These are phyloP conservation scores for Melanotaenia pygmaea DNA, from an alignment of 2,797 vertebrate genomes.

Conservation along the genomic window DNA sequence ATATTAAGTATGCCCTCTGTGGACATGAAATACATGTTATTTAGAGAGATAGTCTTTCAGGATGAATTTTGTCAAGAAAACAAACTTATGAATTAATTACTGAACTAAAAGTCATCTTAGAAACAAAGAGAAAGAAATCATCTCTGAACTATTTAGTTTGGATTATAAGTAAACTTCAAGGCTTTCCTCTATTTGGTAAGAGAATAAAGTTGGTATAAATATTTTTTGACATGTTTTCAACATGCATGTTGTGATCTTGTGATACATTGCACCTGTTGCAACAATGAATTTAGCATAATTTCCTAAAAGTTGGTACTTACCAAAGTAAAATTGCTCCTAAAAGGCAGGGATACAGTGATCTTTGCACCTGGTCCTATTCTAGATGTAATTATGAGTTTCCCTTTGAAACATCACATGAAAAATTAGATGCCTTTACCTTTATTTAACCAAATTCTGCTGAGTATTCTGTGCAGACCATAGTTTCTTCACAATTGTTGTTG, in stretches of 20 bases:
- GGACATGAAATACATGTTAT: background rate
- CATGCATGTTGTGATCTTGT: too few species aligned
- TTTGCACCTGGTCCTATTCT: too few species aligned
- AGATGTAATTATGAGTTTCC: too few species aligned
- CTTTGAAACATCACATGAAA: background rate
- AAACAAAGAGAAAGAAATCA: too few species aligned
- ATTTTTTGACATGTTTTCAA: too few species aligned
- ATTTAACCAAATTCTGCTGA: background rate
- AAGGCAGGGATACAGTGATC: too few species aligned
- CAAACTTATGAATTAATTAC: background rate
- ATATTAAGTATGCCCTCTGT: background rate
- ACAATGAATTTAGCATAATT: too few species aligned
- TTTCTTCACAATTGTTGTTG: background rate
- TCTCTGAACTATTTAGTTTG: too few species aligned
- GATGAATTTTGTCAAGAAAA: background rate
- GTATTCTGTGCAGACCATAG: background rate
- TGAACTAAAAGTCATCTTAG: too few species aligned
- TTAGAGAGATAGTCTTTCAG: background rate
- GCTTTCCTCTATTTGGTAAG: background rate
- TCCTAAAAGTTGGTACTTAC: too few species aligned
- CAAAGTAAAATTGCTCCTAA: too few species aligned
- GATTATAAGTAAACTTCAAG: background rate
- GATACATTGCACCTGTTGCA: too few species aligned
- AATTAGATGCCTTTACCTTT: background rate
- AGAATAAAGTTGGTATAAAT: background rate